phyloP scores from a whole-genome alignment of 2,113 vertebrate genomes.

The Camelus bactrianus region DNA sequence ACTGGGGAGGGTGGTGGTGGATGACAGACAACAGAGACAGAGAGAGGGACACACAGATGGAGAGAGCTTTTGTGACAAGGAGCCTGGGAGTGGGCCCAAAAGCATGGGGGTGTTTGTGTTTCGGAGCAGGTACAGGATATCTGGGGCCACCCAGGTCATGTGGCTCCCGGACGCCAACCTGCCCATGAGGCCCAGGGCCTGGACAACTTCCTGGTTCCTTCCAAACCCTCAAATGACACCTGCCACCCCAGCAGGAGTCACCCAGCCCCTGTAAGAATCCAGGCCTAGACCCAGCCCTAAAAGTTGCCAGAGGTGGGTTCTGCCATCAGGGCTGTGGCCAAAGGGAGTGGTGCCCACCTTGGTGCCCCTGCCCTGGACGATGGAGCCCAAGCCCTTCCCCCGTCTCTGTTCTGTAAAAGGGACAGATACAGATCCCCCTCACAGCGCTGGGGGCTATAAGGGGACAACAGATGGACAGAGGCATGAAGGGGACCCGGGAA shows the following conservation, averaged over 20 bases:
- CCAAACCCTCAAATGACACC: background rate
- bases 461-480: background rate
- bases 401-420: background rate
- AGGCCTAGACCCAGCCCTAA: background rate
- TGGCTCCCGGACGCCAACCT: background rate
- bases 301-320: background rate
- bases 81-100: background rate
- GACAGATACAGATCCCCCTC: background rate
- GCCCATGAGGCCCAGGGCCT: background rate
- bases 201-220: background rate
- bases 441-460: background rate
- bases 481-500: background rate
- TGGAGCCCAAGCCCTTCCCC: background rate
- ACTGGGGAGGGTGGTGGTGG: constrained; percentile 85
- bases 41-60: too few species aligned
- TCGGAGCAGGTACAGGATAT: accelerated
- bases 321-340: background rate
- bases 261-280: background rate
- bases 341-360: background rate
- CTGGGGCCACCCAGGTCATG: background rate
- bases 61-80: too few species aligned
- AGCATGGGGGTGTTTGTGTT: accelerated
- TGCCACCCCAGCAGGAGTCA: background rate
- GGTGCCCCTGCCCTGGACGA: too few species aligned
- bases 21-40: background rate